Evolutionary conservation across 2,888 invertebrate genomes (phyloP), one percentile per base, ranked within the genome.

Genomic region (Galerucella nymphaeae): DNA sequence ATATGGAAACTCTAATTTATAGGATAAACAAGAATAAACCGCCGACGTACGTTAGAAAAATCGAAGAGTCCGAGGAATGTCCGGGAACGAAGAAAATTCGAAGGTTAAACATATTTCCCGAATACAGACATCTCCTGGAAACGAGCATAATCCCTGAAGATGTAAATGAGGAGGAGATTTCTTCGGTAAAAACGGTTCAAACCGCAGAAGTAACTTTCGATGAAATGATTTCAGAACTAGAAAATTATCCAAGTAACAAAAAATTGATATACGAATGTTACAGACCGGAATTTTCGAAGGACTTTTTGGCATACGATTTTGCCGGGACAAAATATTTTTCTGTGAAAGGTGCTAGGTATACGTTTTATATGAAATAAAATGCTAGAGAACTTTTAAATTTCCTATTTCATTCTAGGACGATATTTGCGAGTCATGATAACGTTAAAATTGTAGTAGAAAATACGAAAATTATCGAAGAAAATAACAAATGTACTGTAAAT

Each of bases 371-470:
- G 23, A 30, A 30, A 30, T 30, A 30, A 30, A 5, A 30, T 30
- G 23, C 23, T 5, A 30, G 23, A 30, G 5, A 30, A 5, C 23
- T 30, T 4, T 30, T 20, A 23, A 13, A 57, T 16, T 2, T 18
- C 13, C 13, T 20, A 55, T 20, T 30, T 11, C 0, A 23, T 61
- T 61, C 41, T 16, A 61, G 74, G 8, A 82, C 80, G 0, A 78
- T 76, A n/a, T 83, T 84, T 69, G 69, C 73, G 2, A 83, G 83
- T 66, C 79, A 82, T 45, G 83, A 84, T 69, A 77, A 75, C 20
- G 80, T 83, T 20, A 80, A 79, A 72, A 66, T 83, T 30, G 74
- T 70, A 11, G 78, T 84, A 0, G 83, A 84, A 58, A 82, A 80
- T 42, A 76, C 80, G 14, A 74, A 77, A 67, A 75, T 82, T 14